Evolutionary conservation across 2,113 vertebrate species (phyloP), one percentile per base, ranked within the genome.

Genomic region (Grammomys surdaster): DNA sequence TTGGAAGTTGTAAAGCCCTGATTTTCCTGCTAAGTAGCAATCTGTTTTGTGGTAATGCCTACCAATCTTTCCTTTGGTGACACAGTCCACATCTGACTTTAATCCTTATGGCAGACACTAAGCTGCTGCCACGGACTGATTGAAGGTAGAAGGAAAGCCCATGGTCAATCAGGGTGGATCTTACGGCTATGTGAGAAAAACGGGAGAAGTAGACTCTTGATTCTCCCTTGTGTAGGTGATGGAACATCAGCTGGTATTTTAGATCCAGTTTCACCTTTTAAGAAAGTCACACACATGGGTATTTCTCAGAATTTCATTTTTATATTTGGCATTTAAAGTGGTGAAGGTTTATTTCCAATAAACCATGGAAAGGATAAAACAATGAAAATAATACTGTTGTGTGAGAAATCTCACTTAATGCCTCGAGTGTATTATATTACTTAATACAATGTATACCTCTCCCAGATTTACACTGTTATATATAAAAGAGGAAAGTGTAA

Each of bases 381-480:
- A 67, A 88, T 19, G 43, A 12, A 73, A 85, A 70, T 20, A 86
- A 60, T 77, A 82, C 24, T 89, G 31, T 7, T 77, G 22, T 9
- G n/a, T 87, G 40, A 63, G 28, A 94, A 86, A 94, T 46, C 46
- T 91, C 20, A 31, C 46, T 72, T 92, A 82, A 60, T 63, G 12
- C 5, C 95, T 93, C 40, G 33, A 4, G 19, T 51, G 78, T 17
- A 1, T 26, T 72, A 86, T 80, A 46, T 89, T 24, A 10, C 73
- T 78, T 73, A 48, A 10, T 63, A 76, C 17, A 46, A 75, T 87
- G 5, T 92, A 3, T 81, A 40, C 43, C 56, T 94, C 76, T 26
- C 81, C 86, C 90, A 90, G 7, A 10, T 88, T 88, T 90, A 36
- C 13, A 89, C 46, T 43, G 26, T 7, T 76, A 0, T 46, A 63